Percentiles rank a stretch among this genome's conserved stretches.
Evolutionary conservation across 2,113 vertebrate genomes (phyloP).

Genomic region (Sinocyclocheilus anshuiensis): DNA sequence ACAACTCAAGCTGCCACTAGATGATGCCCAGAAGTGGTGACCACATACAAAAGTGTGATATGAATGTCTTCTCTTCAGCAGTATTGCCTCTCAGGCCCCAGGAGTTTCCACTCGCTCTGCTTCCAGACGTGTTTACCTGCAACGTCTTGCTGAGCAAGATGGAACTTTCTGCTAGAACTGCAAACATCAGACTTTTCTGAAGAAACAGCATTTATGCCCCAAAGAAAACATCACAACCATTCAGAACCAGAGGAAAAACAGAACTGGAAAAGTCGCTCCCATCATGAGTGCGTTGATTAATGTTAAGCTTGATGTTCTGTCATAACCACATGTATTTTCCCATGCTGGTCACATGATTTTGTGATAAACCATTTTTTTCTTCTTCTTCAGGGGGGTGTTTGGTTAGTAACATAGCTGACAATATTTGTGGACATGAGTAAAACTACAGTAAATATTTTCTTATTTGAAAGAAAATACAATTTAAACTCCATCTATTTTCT

Average conservation of each 20-base stretch:
- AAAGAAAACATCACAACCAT: not conserved
- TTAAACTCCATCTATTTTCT: no score
- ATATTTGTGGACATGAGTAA: no score
- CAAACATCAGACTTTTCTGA: conserved; percentile 26
- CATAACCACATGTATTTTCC: no score
- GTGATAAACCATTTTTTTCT: no score
- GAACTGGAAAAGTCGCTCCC: not conserved
- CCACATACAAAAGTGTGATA: conserved; percentile 5
- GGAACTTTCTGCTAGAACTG: conserved; percentile 25
- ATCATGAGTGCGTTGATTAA: not conserved
- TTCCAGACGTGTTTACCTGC: conserved; percentile 8
- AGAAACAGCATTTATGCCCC: not conserved
- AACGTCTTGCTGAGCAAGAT: conserved; percentile 7
- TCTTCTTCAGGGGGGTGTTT: no score
- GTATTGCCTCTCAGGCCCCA: conserved; percentile 25
- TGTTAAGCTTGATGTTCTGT: not conserved
- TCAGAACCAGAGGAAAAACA: not conserved
- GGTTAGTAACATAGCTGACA: no score
- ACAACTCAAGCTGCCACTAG: not conserved
- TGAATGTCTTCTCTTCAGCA: conserved; percentile 2
- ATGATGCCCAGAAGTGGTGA: conserved; percentile 29
- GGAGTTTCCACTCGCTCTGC: conserved; percentile 9
- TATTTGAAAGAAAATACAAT: no score
- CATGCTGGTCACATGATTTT: no score
- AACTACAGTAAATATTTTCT: no score